Evolutionary conservation across 1,140 invertebrate species (phyloP), one percentile per base, ranked within the genome.

Genomic region (Drosophila kanapiae): DNA sequence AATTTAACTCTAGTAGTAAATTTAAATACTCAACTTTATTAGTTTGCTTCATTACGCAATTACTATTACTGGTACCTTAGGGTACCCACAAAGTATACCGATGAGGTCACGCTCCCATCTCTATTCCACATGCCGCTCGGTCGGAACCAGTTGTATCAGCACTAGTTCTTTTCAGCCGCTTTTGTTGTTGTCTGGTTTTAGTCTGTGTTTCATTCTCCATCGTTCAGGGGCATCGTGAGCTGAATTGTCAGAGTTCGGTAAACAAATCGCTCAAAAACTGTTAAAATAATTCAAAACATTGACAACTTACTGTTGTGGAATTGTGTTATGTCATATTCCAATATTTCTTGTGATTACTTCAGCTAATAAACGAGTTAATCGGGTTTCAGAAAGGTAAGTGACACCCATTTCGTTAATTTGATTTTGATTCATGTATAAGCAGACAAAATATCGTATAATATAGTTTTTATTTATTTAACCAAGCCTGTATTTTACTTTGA

Each of bases 171-270:
- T 54, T 62, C 49, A 16, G 18, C 43, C 63, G 54, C 68, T 69
- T 65, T 82, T 85, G 82, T 85, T 84, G 78, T 84, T 86, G 78
- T 75, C 59, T 57, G 48, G 57, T 45, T 64, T 84, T 82, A 79
- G 82, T 75, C 78, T 78, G 78, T 70, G 78, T 87, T 86, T 79
- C 83, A 86, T 47, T 68, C 83, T 80, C 60, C 60, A 67, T 47
- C 68, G 57, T 62, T 62, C 65, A 65, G 65, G 59, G 75, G 64
- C 69, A 62, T 56, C 49, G 57, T 37, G 40, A 47, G 45, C 43
- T 18, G 54, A 72, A 47, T 27, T 23, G 29, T 47, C 9, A 31
- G 16, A n/a, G 16, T 48, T 65, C 63, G 61, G 75, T 86, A 86
- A 86, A 86, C 82, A 86, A 80, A 81, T 68, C 38, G 40, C 31